A percentile compares a stretch with the other conserved stretches of the same genome.
phyloP scores from a whole-genome alignment of 2,797 vertebrate genomes.

The Neosilurus mollespiculum region DNA sequence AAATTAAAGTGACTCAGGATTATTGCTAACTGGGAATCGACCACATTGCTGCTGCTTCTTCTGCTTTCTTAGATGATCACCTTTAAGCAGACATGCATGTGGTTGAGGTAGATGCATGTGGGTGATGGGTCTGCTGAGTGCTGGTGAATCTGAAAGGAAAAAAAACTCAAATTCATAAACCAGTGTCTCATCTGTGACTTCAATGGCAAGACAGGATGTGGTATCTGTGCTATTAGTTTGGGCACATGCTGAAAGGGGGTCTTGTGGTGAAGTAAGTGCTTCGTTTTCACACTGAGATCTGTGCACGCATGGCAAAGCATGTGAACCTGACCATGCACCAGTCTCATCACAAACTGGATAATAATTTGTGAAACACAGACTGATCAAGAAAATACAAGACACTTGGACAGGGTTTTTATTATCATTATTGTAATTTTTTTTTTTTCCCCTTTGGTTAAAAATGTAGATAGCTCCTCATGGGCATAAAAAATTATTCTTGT shows the following conservation, averaged over 20 bases:
- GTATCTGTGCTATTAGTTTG: constrained; percentile 28
- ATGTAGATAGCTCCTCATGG: not conserved
- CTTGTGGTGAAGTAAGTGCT: constrained; percentile 42
- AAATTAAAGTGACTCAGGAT: not conserved
- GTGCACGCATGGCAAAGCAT: not conserved
- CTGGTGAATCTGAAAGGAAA: constrained; percentile 46
- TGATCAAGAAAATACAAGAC: not conserved
- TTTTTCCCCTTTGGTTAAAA: constrained; percentile 26
- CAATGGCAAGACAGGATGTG: constrained; percentile 47
- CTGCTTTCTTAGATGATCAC: not conserved
- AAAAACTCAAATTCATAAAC: constrained; percentile 34
- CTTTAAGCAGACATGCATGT: constrained; percentile 10
- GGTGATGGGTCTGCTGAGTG: not conserved
- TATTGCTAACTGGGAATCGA: not conserved
- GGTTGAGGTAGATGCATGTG: constrained; percentile 17
- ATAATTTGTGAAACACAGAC: not conserved
- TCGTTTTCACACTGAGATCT: constrained; percentile 25
- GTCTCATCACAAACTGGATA: not conserved
- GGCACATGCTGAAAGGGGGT: constrained; percentile 24
- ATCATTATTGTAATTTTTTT: not conserved
- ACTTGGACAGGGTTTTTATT: not conserved
- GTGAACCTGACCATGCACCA: not conserved
- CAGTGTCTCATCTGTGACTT: constrained; percentile 32
- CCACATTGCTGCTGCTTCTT: not conserved
- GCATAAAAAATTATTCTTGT: constrained; percentile 3